Base-by-base conservation (phyloP, 2,113 vertebrate species). In the Theristicus caerulescens region DNA sequence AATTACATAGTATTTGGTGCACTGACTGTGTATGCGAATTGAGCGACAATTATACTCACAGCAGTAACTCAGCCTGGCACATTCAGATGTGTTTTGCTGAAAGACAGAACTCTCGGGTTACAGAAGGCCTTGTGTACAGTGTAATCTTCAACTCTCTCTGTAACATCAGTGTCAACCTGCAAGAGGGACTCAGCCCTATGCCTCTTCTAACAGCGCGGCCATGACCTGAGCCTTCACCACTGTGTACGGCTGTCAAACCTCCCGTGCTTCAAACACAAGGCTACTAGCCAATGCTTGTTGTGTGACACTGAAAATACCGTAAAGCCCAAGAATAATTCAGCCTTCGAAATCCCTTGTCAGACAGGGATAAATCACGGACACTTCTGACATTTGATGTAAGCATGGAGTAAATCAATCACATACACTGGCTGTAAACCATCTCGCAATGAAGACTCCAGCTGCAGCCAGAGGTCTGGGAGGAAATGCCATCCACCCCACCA, bases 1-100 rank as follows among this genome's bases (percentile, higher is more conserved):
- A 93, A 94, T 88, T 91, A 70, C 71, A 72, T 0, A 70, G 71
- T 12, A 47, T 70, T 90, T 81, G 70, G 73, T 54, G 69, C 72
- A 77, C 62, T 64, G 83, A 67, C 83, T 90, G 61, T 8, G 29
- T 46, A 73, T 82, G 80, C 1, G 26, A 96, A 89, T 46, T 47
- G 65, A 77, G 74, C 3, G 16, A 61, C 88, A 96, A 91, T 91
- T 91, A 88, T 10, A 66, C n/a, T 40, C 67, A 47, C 55, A 94
- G 94, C 74, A 91, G 93, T 91, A 94, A 88, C 49, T 97, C 92
- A 95, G 81, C 44, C 86, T 78, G 59, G 78, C 77, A 89, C 57
- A n/a, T 61, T 92, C 88, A 93, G 66, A 89, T 49, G 34, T 2
- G 4, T 84, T 96, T 67, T 91, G 77, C 82, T 93, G 71, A 90